phyloP scores from a whole-genome alignment of 2,113 vertebrate species.

The Colinus virginianus region DNA sequence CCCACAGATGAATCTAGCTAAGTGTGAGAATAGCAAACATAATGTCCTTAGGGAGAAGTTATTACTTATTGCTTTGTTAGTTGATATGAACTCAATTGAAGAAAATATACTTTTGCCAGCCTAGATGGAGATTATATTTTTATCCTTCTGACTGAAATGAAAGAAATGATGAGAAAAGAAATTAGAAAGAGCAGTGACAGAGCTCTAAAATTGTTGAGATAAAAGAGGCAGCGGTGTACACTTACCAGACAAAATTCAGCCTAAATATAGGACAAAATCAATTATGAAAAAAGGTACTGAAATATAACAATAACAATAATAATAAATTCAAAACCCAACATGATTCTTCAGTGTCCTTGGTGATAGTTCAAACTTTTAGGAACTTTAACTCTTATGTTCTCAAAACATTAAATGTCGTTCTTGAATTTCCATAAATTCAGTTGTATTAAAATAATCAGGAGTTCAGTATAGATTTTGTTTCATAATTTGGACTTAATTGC shows the following conservation, averaged over 20 bases:
- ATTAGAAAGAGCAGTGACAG: background rate
- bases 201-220: slow-evolving; percentile 3
- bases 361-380: background rate
- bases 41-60: background rate
- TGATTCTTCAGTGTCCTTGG: background rate
- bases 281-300: background rate
- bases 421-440: background rate
- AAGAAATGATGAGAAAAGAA: slow-evolving; percentile 21
- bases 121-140: slow-evolving; percentile 3
- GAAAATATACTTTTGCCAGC: slow-evolving; percentile 33
- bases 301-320: background rate
- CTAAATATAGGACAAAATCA: background rate
- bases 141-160: slow-evolving; percentile 6
- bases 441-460: background rate
- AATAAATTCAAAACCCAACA: background rate
- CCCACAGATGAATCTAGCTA: background rate
- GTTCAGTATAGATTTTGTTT: background rate
- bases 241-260: background rate
- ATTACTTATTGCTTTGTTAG: background rate
- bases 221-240: background rate
- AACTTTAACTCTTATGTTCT: background rate
- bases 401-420: background rate
- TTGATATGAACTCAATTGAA: background rate
- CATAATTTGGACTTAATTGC: background rate
- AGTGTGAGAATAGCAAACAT: background rate